These are phyloP conservation scores for Catamblyrhynchus diadema DNA, from an alignment of 2,797 vertebrate species.

Conservation along the genomic window DNA sequence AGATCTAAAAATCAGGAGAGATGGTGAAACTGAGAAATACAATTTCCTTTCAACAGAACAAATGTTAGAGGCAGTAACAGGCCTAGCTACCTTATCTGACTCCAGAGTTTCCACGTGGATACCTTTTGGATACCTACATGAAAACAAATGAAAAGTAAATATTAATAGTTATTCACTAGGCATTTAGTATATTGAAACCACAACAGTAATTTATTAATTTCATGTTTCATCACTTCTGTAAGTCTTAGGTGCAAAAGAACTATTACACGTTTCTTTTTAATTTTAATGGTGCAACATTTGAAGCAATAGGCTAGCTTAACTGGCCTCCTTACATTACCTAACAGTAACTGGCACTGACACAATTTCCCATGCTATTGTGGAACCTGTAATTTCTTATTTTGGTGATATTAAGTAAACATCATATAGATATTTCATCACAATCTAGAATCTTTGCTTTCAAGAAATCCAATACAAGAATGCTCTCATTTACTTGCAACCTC, in stretches of 20 bases:
- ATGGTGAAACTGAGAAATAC: not conserved
- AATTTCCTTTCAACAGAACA: not conserved
- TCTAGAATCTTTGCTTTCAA: not conserved
- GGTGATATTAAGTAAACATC: not conserved
- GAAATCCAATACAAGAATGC: not conserved
- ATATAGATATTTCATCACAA: not conserved
- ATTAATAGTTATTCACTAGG: not conserved
- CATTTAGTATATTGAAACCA: not conserved
- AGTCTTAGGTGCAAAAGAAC: not conserved
- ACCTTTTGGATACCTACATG: conserved; percentile 89
- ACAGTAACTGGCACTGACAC: not conserved
- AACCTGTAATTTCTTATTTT: not conserved
- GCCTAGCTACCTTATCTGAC: conserved; percentile 86
- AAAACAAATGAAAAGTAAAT: not conserved
- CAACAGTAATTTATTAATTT: not conserved
- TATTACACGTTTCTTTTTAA: not conserved
- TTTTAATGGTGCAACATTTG: not conserved
- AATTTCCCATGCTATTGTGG: not conserved
- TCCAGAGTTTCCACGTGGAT: conserved; percentile 96
- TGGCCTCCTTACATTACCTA: not conserved
- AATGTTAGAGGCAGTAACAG: not conserved
- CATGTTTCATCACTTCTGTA: not conserved
- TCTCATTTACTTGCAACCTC: not conserved
- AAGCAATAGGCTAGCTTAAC: not conserved
- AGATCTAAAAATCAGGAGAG: not conserved